Percentiles rank a stretch among this genome's conserved stretches.
Evolutionary conservation across 2,113 vertebrate species (phyloP).

Genomic region (Erpornis zantholeuca): DNA sequence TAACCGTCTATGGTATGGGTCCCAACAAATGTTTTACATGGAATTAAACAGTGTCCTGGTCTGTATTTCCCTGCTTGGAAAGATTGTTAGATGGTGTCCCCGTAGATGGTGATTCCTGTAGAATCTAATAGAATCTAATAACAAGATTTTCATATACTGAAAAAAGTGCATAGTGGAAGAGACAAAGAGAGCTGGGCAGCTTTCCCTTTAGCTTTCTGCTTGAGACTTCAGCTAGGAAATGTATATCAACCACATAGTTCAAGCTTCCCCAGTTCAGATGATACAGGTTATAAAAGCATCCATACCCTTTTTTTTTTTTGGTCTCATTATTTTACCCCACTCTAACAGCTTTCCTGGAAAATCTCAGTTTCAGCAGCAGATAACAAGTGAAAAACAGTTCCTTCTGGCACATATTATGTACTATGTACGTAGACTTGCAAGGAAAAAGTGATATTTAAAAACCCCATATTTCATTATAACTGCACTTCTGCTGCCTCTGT

Average conservation of each 20-base stretch:
- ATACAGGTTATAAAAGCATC: background rate
- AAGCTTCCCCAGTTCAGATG: background rate
- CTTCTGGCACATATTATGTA: background rate
- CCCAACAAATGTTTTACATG: background rate
- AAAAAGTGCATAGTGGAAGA: background rate
- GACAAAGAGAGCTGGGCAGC: background rate
- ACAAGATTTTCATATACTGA: background rate
- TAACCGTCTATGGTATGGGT: background rate
- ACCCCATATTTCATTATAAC: fast-evolving
- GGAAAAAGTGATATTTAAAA: background rate
- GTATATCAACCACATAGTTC: background rate
- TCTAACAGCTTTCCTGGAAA: background rate
- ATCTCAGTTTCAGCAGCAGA: background rate
- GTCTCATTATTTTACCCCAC: background rate
- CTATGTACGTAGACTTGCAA: background rate
- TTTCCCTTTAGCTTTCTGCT: background rate
- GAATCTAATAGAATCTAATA: background rate
- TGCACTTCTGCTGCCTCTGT: background rate
- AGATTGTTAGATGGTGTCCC: background rate
- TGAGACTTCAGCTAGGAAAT: background rate
- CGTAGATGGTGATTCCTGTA: background rate
- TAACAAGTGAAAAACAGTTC: background rate
- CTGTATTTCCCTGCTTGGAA: background rate
- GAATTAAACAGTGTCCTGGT: background rate
- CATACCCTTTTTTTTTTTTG: fast-evolving